Conservation (phyloP, 2,797 vertebrate genomes). For the Centroberyx gerrardi region DNA sequence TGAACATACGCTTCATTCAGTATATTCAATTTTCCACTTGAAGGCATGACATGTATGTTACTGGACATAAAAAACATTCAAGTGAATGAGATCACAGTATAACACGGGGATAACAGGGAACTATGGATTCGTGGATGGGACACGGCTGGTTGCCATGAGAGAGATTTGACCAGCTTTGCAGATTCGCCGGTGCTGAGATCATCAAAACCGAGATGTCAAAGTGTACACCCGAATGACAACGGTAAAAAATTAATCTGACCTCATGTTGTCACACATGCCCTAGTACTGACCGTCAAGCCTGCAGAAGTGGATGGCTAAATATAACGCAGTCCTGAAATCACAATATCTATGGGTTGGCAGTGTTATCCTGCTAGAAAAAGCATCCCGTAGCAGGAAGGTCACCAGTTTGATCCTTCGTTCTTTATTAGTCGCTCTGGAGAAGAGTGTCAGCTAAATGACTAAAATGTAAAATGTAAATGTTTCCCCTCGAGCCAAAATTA, state of each 20-base stretch:
- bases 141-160: neutral
- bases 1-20: no score
- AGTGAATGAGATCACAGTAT: neutral
- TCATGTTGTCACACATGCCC: neutral
- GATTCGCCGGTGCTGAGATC: constrained; percentile 44
- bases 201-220: constrained; percentile 36
- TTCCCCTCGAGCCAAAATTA: neutral
- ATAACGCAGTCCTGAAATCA: constrained; percentile 35
- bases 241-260: constrained; percentile 43
- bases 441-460: neutral
- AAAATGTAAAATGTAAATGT: neutral
- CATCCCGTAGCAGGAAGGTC: constrained; percentile 10
- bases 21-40: no score
- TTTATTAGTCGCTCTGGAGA: neutral
- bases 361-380: neutral
- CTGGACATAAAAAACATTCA: no score
- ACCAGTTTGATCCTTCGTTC: constrained; percentile 16
- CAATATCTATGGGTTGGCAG: neutral
- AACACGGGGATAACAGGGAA: neutral
- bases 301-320: constrained; percentile 52
- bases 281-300: constrained; percentile 29
- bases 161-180: constrained; percentile 30
- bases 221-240: constrained; percentile 2
- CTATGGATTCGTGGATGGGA: neutral
- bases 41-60: no score